A percentile compares a stretch with the other conserved stretches of the same genome.
Evolutionary conservation across 2,888 invertebrate species (phyloP).

Genomic region (Troides helena): DNA sequence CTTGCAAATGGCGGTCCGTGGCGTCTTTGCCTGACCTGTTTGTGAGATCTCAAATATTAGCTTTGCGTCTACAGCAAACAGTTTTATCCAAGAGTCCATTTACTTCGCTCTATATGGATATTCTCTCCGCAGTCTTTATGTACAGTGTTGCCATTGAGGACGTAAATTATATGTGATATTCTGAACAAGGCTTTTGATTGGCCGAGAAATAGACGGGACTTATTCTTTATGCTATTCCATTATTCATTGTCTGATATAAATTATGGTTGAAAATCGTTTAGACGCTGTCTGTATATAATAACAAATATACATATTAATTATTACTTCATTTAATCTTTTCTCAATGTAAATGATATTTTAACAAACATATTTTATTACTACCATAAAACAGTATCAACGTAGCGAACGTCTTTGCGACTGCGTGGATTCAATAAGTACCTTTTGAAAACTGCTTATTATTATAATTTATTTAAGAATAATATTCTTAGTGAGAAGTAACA

Average conservation of each 20-base stretch:
- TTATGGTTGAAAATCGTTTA: not conserved
- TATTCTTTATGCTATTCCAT: not conserved
- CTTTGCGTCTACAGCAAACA: constrained; percentile 62
- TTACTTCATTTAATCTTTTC: not conserved
- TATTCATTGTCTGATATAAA: not conserved
- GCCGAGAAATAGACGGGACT: not conserved
- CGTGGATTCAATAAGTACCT: too few species aligned
- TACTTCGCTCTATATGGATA: constrained; percentile 58
- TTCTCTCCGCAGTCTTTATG: constrained; percentile 33
- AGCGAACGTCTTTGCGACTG: too few species aligned
- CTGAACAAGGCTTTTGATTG: constrained; percentile 1
- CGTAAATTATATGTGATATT: constrained; percentile 10
- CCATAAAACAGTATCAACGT: too few species aligned
- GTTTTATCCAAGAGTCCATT: constrained; percentile 68
- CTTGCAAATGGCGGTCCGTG: constrained; percentile 67
- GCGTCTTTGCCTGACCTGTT: constrained; percentile 68
- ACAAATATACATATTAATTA: not conserved
- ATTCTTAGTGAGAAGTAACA: too few species aligned
- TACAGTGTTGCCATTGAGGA: constrained; percentile 24
- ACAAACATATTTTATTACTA: not conserved
- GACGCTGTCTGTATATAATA: not conserved
- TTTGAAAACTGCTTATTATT: too few species aligned
- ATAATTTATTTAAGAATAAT: too few species aligned
- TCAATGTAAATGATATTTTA: not conserved
- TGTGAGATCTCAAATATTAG: constrained; percentile 73